phyloP scores from a whole-genome alignment of 2,797 vertebrate species.

The Passerculus sandwichensis region DNA sequence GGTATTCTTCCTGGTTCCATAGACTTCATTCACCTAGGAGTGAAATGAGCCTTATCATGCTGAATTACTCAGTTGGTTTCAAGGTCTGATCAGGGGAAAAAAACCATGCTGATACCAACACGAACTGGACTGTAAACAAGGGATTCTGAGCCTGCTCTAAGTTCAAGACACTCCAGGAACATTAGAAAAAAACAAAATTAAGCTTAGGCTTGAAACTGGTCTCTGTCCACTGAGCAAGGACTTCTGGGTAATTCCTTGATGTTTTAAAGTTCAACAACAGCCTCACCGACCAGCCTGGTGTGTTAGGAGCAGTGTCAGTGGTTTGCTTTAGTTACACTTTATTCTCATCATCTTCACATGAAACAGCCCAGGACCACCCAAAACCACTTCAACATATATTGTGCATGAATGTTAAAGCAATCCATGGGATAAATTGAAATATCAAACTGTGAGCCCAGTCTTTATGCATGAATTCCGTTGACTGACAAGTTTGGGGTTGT shows the following conservation, averaged over 20 bases:
- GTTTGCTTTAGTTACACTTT: not conserved
- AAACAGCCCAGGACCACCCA: not conserved
- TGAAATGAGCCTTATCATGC: not conserved
- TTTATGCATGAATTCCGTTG: not conserved
- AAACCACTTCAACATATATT: not conserved
- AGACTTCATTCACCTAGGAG: not conserved
- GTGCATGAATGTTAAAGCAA: not conserved
- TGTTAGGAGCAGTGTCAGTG: not conserved
- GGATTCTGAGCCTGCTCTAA: not conserved
- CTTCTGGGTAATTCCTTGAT: not conserved
- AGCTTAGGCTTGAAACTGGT: not conserved
- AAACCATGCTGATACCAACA: not conserved
- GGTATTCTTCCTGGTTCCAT: not conserved
- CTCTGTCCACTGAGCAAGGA: not conserved
- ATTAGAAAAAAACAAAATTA: not conserved
- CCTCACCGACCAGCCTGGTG: not conserved
- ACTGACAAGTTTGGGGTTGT: not conserved
- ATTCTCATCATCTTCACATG: not conserved
- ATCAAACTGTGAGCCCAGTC: not conserved
- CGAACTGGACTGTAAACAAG: not conserved
- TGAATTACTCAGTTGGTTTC: not conserved
- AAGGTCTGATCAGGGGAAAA: not conserved
- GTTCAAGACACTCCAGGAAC: not conserved
- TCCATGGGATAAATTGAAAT: not conserved
- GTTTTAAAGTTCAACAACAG: not conserved